Evolutionary conservation across 1,140 invertebrate species (phyloP).

Genomic region (Magallana angulata): DNA sequence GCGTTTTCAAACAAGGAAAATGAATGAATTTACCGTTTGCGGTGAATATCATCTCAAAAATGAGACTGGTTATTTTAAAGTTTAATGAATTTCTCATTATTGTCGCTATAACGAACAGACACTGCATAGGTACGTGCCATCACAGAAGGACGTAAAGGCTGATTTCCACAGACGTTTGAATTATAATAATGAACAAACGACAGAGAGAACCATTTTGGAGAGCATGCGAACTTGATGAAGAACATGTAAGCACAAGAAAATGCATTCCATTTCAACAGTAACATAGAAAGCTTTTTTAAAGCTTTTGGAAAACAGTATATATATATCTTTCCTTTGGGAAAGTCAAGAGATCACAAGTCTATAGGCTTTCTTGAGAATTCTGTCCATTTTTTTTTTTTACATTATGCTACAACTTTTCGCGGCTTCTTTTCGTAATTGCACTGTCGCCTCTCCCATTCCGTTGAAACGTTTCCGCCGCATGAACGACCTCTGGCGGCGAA

Average conservation of each 20-base stretch:
- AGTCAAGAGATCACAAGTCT: constrained; percentile 4
- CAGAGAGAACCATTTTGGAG: too few species aligned
- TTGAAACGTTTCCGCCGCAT: constrained; percentile 73
- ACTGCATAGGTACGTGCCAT: too few species aligned
- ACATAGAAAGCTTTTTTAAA: neutral
- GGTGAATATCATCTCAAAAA: too few species aligned
- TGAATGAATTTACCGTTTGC: too few species aligned
- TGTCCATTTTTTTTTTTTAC: constrained; percentile 57
- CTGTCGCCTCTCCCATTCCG: constrained; percentile 73
- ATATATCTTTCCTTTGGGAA: neutral
- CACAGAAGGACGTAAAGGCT: too few species aligned
- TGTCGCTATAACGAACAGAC: too few species aligned
- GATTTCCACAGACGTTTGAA: too few species aligned
- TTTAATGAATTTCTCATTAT: too few species aligned
- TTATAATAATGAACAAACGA: too few species aligned
- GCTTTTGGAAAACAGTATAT: neutral
- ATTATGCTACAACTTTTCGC: constrained; percentile 75
- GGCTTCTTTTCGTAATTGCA: constrained; percentile 72
- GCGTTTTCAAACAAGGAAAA: too few species aligned
- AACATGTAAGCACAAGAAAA: neutral
- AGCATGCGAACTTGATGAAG: neutral
- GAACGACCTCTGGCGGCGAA: constrained; percentile 73
- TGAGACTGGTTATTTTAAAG: too few species aligned
- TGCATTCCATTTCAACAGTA: neutral
- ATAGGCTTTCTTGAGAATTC: neutral